phyloP scores from a whole-genome alignment of 1,140 invertebrate genomes.

The Lasaia peninsularis region DNA sequence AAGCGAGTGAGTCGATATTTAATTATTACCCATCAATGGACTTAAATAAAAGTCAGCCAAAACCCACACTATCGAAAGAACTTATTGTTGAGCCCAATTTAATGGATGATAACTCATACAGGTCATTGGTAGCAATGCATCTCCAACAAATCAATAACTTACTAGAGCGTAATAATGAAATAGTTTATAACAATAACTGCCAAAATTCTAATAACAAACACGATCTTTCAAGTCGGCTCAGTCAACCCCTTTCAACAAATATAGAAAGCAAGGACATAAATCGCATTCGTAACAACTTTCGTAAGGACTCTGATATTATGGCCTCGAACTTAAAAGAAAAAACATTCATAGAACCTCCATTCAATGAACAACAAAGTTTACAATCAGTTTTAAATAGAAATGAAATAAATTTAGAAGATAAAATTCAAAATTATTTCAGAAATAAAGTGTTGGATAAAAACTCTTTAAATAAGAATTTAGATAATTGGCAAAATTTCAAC shows the following conservation, averaged over 20 bases:
- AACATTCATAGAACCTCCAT: background rate
- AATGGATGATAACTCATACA: background rate
- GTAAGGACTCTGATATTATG: background rate
- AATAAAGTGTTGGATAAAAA: background rate
- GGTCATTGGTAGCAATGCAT: background rate
- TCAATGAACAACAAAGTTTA: background rate
- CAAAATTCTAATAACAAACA: background rate
- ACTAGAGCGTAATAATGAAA: background rate
- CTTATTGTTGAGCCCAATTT: background rate
- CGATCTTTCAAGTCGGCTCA: background rate
- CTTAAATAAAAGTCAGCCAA: conserved; percentile 32
- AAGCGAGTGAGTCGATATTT: conserved; percentile 9
- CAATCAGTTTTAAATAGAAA: background rate
- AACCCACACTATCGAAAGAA: background rate
- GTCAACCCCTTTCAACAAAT: background rate
- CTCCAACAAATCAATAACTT: conserved; percentile 1
- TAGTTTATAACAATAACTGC: background rate
- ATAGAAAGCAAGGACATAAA: background rate
- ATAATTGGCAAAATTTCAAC: background rate
- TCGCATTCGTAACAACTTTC: background rate
- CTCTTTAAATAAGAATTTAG: background rate
- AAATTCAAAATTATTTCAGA: background rate
- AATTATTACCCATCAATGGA: conserved; percentile 22
- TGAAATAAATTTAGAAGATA: background rate
- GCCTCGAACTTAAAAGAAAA: background rate